Evolutionary conservation across 2,888 invertebrate genomes (phyloP).

Genomic region (Syritta pipiens): DNA sequence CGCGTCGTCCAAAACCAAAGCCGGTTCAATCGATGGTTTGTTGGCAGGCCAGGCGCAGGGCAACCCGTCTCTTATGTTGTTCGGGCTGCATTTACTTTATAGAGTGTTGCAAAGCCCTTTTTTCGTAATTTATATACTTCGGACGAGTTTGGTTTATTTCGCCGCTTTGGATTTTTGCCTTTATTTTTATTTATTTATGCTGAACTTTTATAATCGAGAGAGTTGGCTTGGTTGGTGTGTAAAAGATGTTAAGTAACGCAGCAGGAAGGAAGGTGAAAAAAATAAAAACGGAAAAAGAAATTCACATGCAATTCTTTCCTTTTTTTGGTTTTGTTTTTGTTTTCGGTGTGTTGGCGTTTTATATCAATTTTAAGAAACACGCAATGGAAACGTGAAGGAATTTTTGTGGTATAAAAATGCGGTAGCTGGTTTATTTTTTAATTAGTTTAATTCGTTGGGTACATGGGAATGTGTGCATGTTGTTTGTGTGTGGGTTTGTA

Average conservation of each 20-base stretch:
- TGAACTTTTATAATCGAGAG: constrained; percentile 51
- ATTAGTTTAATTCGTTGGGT: constrained; percentile 41
- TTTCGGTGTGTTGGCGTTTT: constrained; percentile 63
- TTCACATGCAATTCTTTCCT: constrained; percentile 26
- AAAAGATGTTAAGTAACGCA: constrained; percentile 44
- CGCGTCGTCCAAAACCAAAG: constrained; percentile 16
- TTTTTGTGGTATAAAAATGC: constrained; percentile 17
- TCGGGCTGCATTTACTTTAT: constrained; percentile 67
- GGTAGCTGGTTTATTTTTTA: constrained; percentile 47
- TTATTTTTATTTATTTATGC: constrained; percentile 55
- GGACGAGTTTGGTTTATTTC: constrained; percentile 61
- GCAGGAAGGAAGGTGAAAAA: constrained; percentile 26
- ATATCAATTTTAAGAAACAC: constrained; percentile 53
- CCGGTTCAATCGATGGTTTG: constrained; percentile 35
- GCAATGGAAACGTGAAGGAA: constrained; percentile 53
- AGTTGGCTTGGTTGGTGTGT: constrained; percentile 9
- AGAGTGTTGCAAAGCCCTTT: constrained; percentile 70
- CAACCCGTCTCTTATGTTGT: constrained; percentile 32
- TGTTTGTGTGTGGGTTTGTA: too few species aligned
- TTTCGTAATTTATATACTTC: constrained; percentile 71
- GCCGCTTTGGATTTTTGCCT: constrained; percentile 45
- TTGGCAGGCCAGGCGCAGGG: constrained; percentile 21
- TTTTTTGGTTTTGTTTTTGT: too few species aligned
- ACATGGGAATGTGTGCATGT: too few species aligned
- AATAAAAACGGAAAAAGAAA: neutral